Evolutionary conservation across 2,888 invertebrate species (phyloP), one percentile per base, ranked within the genome.

Genomic region (Epirrhoe tristata): DNA sequence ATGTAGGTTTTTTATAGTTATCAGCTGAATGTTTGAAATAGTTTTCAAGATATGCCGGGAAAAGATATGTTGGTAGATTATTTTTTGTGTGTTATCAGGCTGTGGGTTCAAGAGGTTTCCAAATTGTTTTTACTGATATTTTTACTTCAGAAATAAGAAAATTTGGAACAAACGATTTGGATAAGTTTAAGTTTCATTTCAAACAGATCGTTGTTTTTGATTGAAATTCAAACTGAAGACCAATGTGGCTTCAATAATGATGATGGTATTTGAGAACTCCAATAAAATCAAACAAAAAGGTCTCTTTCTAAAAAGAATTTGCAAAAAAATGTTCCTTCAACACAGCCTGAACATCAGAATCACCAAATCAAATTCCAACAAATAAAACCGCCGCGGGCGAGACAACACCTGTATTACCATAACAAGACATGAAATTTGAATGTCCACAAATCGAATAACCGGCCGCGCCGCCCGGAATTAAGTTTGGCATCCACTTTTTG

Each of bases 351-450:
- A 60, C 48, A 60, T 43, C 61, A 67, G 60, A 74, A 68, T 66
- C 68, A 71, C 71, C 75, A 77, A 77, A 78, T 70, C 74, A 72
- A 70, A 74, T 73, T 59, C 67, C 72, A 61, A 5, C 24, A 48
- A 60, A 65, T 59, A 63, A 74, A 72, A 83, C 83, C 79, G 81
- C 87, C 80, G 46, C 78, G 71, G 84, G 89, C 89, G 81, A 91
- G 82, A 90, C 89, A 91, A 91, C 91, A 90, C 91, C 87, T 90
- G 88, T 79, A 93, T 93, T 93, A 89, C 87, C 93, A 93, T 93
- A 93, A 93, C 93, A 92, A 93, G 92, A 92, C 86, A 82, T 86
- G 86, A 89, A 92, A 93, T 93, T 93, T 91, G 91, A 91, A 91
- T 90, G 92, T 89, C 88, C 91, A 79, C 90, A 92, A 67, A 93